A percentile compares a stretch with the other conserved stretches of the same genome.
Evolutionary conservation across 1,140 invertebrate genomes (phyloP).

Genomic region (Apis mellifera): DNA sequence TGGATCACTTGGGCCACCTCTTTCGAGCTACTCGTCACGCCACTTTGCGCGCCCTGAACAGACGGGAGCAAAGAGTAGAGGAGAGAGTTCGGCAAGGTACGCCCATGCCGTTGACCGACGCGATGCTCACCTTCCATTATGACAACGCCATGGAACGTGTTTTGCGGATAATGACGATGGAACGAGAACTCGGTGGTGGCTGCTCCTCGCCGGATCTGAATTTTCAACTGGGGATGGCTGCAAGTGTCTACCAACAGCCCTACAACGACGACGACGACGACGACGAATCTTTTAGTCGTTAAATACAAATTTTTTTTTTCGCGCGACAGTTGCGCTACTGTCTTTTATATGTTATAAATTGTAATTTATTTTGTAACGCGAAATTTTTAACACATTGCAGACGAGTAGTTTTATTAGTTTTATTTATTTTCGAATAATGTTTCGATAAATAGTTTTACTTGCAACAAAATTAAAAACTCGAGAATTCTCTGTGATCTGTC

Average conservation of each 20-base stretch:
- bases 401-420: too few species aligned
- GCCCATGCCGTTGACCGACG: conserved; percentile 63
- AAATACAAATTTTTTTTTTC: too few species aligned
- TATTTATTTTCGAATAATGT: too few species aligned
- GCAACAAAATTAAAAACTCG: too few species aligned
- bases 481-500: too few species aligned
- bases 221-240: conserved; percentile 7
- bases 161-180: conserved; percentile 59
- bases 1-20: conserved; percentile 4
- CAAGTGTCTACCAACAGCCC: not conserved
- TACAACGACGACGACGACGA: conserved; percentile 19
- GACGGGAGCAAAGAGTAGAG: conserved; percentile 16
- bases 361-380: too few species aligned
- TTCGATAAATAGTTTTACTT: too few species aligned
- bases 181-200: conserved; percentile 13
- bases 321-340: not conserved
- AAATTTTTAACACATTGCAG: too few species aligned
- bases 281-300: conserved; percentile 17
- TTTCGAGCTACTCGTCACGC: conserved; percentile 72
- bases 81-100: conserved; percentile 50
- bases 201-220: conserved; percentile 1
- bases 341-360: too few species aligned
- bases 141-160: conserved; percentile 53
- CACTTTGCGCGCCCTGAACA: conserved; percentile 68
- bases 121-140: conserved; percentile 58